Base-by-base conservation (phyloP, 1,140 invertebrate genomes). In the Ips nitidus region DNA sequence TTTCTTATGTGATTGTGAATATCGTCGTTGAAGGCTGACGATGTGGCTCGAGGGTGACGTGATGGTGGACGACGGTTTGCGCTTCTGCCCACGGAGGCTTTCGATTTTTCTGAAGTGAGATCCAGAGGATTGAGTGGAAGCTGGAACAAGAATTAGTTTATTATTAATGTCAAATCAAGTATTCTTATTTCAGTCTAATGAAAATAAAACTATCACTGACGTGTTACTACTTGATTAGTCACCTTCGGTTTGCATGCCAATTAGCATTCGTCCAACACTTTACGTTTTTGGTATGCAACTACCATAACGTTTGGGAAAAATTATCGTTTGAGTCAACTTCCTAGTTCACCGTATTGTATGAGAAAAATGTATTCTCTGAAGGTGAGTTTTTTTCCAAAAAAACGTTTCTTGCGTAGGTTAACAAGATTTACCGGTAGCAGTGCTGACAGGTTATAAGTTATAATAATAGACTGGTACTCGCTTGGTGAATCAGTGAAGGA, bases 91-190 rank as follows among this genome's bases (percentile, higher is more conserved):
- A 84, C 79, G 67, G 77, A 82, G 37, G 81, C 83, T 76, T 81
- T 83, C 59, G 81, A 81, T 75, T 83, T 83, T 73, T 84, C 80
- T 52, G 82, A 81, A 42, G 79, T 81, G 38, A 83, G 70, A 69
- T 84, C 84, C 71, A 85, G 76, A 68, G 82, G 84, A 71, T 84
- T 84, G 41, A 83, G 73, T 36, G 82, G 72, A 60, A 85, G 75
- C 84, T 86, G 78, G 58, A 81, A 81, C 55, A 73, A n/a, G 74
- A 69, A 70, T 57, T 22, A 22, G 22, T 22, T 22, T 22, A 22
- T 22, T 22, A 22, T 22, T 22, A 22, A 22, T 22, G 22, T n/a
- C n/a, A n/a, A n/a, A n/a, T n/a, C n/a, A n/a, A n/a, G n/a, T n/a
- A n/a, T n/a, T n/a, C n/a, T n/a, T n/a, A n/a, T n/a, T n/a, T n/a